These are phyloP conservation scores for human (Homo sapiens) DNA, from an alignment of 2,113 vertebrate species.

Conservation along the genomic window GRCh38 chr2:116353501-116354000, in stretches of 20 bases:
- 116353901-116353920: not conserved
- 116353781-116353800: too few species aligned
- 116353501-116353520: not conserved
- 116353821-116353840: not conserved
- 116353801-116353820: not conserved
- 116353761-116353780: not conserved
- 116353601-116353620: not conserved
- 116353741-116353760: not conserved
- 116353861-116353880: not conserved
- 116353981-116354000: not conserved
- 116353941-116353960: not conserved
- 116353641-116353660: not conserved
- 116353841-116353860: not conserved
- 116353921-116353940: not conserved
- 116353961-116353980: not conserved
- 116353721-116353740: too few species aligned
- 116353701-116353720: not conserved
- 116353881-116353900: not conserved
- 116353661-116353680: not conserved
- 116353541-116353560: not conserved
- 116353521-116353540: not conserved
- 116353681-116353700: too few species aligned
- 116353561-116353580: not conserved
- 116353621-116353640: not conserved
- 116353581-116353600: not conserved